Percentiles rank a stretch among this genome's conserved stretches.
phyloP scores from a whole-genome alignment of 1,140 invertebrate genomes.

The Bactericera cockerelli region DNA sequence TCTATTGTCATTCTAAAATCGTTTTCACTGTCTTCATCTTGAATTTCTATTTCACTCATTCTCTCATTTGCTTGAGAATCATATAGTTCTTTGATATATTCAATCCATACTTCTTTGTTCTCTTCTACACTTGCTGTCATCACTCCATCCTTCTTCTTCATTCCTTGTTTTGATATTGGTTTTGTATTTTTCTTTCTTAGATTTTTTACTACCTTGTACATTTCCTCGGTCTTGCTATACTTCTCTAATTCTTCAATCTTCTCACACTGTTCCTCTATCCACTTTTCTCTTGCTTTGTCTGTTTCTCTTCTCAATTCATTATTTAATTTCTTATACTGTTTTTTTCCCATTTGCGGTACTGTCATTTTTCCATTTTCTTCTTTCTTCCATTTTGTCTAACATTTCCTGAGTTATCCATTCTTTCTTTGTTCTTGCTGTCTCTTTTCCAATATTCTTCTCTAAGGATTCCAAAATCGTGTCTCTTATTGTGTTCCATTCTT shows the following conservation, averaged over 20 bases:
- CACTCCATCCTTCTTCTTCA: neutral
- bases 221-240: conserved; percentile 8
- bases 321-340: conserved; percentile 2
- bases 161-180: conserved; percentile 7
- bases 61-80: conserved; percentile 10
- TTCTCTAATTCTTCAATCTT: conserved; percentile 8
- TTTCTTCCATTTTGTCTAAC: conserved; percentile 5
- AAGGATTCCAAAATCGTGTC: neutral
- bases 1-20: conserved; percentile 8
- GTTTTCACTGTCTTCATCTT: neutral
- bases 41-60: neutral
- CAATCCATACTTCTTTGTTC: conserved; percentile 9
- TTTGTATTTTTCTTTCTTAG: conserved; percentile 14
- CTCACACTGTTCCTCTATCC: conserved; percentile 3
- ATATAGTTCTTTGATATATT: conserved; percentile 16
- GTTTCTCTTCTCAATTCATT: conserved; percentile 7
- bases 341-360: neutral
- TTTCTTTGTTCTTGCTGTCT: neutral
- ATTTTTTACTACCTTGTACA: conserved; percentile 12
- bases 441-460: neutral
- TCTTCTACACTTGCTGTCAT: neutral
- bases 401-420: conserved; percentile 2
- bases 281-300: neutral
- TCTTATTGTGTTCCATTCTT: conserved; percentile 3
- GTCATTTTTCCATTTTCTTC: conserved; percentile 8